Evolutionary conservation across 2,113 vertebrate species (phyloP), one percentile per base, ranked within the genome.

Genomic region (Cepphus grylle): DNA sequence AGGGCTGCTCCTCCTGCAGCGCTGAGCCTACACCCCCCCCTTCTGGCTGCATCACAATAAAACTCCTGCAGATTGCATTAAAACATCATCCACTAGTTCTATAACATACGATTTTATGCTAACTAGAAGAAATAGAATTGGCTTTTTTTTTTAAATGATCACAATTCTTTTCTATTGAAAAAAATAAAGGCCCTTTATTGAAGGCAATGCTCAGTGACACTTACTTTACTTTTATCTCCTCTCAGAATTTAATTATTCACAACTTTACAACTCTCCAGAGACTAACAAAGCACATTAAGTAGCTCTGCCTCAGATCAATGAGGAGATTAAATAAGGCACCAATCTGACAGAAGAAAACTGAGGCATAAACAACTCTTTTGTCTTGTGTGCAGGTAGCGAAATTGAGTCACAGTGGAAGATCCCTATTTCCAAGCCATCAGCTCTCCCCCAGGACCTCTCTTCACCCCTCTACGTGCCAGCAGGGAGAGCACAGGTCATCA

Each of bases 1-100:
- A 77, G 71, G 43, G 66, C 26, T 15, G 38, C 0, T 81, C 82
- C 90, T 78, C n/a, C 93, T 11, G 19, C 10, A 89, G 88, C 92
- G 47, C 93, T 97, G 97, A 88, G 45, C 94, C 80, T 94, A 92
- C 87, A 94, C 76, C 92, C 92, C 97, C 97, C 97, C 56, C 98
- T 97, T 95, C 97, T 97, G 98, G 97, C 70, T 88, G 96, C 80
- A 88, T 55, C 85, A 93, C 50, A 15, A 34, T n/a, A 42, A 56
- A 47, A 47, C 13, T 66, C 67, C 17, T 50, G 61, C 65, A 42
- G 38, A 38, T 0, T 17, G 52, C 62, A 70, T 38, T 49, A 25
- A 76, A 89, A 40, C 62, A 21, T 38, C 34, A 29, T 13, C 34
- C 42, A 9, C 0, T 7, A 36, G 38, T 32, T 85, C 69, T 8